Percentiles rank a stretch among this genome's conserved stretches.
Evolutionary conservation across 1,140 invertebrate genomes (phyloP).

Genomic region (Proctacanthus coquilletti): DNA sequence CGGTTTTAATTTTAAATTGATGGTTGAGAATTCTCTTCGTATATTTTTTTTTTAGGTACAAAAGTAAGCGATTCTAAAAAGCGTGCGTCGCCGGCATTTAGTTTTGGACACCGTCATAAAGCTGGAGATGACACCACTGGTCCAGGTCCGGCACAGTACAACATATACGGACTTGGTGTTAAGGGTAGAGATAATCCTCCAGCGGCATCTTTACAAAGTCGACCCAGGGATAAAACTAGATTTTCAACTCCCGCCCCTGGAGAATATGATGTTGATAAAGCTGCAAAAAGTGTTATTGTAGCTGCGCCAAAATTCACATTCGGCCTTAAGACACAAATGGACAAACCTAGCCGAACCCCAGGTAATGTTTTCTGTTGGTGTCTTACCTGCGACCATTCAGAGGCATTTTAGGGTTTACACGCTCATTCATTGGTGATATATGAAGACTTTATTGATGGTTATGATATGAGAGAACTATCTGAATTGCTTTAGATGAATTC

Average conservation of each 20-base stretch:
- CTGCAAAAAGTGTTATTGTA: slow-evolving; percentile 45
- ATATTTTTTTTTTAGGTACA: slow-evolving; percentile 40
- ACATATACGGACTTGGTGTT: slow-evolving; percentile 62
- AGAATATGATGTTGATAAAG: slow-evolving; percentile 63
- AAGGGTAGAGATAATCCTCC: slow-evolving; percentile 53
- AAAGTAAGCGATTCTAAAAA: slow-evolving; percentile 57
- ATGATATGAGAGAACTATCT: no score
- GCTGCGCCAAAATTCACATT: slow-evolving; percentile 51
- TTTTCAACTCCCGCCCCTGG: slow-evolving; percentile 70
- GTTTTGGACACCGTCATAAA: slow-evolving; percentile 55
- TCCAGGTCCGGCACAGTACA: slow-evolving; percentile 77
- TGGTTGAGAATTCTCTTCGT: background rate
- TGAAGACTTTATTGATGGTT: no score
- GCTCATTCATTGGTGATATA: no score
- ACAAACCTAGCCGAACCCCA: slow-evolving; percentile 29
- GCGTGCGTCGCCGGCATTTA: slow-evolving; percentile 58
- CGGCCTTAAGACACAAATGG: slow-evolving; percentile 17
- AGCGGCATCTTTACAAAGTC: slow-evolving; percentile 56
- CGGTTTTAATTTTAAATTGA: no score
- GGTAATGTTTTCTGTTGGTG: slow-evolving; percentile 20
- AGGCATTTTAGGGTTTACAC: no score
- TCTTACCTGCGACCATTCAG: background rate
- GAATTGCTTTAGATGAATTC: no score
- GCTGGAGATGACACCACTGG: slow-evolving; percentile 37
- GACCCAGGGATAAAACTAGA: slow-evolving; percentile 50